phyloP scores from a whole-genome alignment of 2,113 vertebrate genomes.

The Entelurus aequoreus region DNA sequence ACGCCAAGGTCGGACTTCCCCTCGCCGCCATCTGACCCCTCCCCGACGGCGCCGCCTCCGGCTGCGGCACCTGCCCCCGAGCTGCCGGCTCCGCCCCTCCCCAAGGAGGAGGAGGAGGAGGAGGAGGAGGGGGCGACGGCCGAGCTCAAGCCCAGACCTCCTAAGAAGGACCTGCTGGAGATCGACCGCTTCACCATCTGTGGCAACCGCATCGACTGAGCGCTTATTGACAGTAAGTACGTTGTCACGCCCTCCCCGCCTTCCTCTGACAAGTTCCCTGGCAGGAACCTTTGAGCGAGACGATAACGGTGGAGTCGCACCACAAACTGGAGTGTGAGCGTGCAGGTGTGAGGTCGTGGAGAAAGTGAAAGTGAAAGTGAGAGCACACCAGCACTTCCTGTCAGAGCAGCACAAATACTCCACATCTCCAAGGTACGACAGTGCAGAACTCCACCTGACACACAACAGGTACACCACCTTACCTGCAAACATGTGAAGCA shows the following conservation, averaged over 20 bases:
- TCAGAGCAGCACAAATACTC: slow-evolving; percentile 20
- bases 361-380: slow-evolving; percentile 8
- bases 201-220: slow-evolving; percentile 92
- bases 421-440: too few species aligned
- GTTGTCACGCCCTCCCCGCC: not conserved
- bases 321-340: slow-evolving; percentile 11
- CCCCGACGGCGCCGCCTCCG: slow-evolving; percentile 18
- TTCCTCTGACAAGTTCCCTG: slow-evolving; percentile 5
- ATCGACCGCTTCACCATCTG: slow-evolving; percentile 98
- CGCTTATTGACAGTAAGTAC: slow-evolving; percentile 38
- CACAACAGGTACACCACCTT: too few species aligned
- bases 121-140: slow-evolving; percentile 36
- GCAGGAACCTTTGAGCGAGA: slow-evolving; percentile 21
- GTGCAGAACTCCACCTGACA: too few species aligned
- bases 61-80: slow-evolving; percentile 45
- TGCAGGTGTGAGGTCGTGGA: slow-evolving; percentile 19
- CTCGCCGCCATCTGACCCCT: not conserved
- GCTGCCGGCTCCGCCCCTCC: slow-evolving; percentile 69
- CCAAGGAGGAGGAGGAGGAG: slow-evolving; percentile 77
- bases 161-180: slow-evolving; percentile 90
- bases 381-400: slow-evolving; percentile 44
- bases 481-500: too few species aligned
- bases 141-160: slow-evolving; percentile 79
- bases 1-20: slow-evolving; percentile 68
- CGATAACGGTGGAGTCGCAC: slow-evolving; percentile 6